A percentile compares a stretch with the other conserved stretches of the same genome.
These are phyloP conservation scores for Heliconius ethilla DNA, from an alignment of 2,888 invertebrate genomes.

Conservation along the genomic window DNA sequence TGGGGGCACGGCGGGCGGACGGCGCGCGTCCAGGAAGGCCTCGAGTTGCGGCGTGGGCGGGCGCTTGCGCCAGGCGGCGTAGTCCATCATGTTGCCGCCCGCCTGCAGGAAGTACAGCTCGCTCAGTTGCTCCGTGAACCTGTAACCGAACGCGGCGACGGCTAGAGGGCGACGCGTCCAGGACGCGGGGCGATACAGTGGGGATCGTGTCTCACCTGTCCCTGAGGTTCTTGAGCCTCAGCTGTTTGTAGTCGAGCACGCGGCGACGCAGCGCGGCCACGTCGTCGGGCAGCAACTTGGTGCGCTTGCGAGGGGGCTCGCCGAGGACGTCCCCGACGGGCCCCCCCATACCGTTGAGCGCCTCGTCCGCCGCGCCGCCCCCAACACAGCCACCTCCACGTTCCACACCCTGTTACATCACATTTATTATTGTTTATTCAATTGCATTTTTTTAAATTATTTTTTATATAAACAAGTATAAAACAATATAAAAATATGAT, in stretches of 20 bases:
- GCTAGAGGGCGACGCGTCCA: conserved; percentile 39
- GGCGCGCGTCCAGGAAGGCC: conserved; percentile 88
- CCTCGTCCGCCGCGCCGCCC: conserved; percentile 50
- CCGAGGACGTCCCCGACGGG: conserved; percentile 46
- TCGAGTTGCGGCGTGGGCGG: conserved; percentile 88
- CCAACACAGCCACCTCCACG: conserved; percentile 50
- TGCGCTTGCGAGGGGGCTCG: conserved; percentile 68
- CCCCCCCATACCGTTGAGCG: conserved; percentile 54
- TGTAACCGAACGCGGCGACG: conserved; percentile 52
- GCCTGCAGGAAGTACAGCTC: conserved; percentile 94
- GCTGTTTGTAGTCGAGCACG: conserved; percentile 87
- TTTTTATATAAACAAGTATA: not conserved
- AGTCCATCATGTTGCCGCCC: conserved; percentile 94
- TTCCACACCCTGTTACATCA: conserved; percentile 65
- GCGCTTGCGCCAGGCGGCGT: conserved; percentile 90
- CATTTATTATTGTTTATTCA: conserved; percentile 40
- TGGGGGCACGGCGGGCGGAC: conserved; percentile 81
- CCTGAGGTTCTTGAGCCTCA: conserved; percentile 85
- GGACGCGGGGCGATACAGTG: not conserved
- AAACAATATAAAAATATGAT: too few species aligned
- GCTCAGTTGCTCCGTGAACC: conserved; percentile 89
- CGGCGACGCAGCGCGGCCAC: conserved; percentile 82
- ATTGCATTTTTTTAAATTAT: not conserved
- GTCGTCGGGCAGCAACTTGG: conserved; percentile 58
- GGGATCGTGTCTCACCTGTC: conserved; percentile 77